phyloP scores from a whole-genome alignment of 1,140 invertebrate species.

The Drosophila virilis region DNA sequence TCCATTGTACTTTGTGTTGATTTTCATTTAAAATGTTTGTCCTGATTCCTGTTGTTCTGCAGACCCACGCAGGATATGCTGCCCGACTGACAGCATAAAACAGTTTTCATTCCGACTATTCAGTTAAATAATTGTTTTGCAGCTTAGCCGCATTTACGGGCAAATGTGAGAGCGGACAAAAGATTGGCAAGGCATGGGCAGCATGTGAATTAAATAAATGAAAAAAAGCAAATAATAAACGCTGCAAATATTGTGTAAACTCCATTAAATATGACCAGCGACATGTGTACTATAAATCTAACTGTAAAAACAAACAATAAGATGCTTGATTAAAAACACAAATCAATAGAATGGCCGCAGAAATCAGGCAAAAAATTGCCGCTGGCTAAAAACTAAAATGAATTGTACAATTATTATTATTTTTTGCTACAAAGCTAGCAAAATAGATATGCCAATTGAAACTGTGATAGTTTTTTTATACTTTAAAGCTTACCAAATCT shows the following conservation, averaged over 20 bases:
- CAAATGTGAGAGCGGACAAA: conserved; percentile 45
- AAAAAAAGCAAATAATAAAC: conserved; percentile 45
- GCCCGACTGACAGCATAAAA: conserved; percentile 38
- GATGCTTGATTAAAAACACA: conserved; percentile 27
- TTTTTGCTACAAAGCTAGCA: neutral
- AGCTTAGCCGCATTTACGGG: conserved; percentile 56
- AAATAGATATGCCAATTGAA: conserved; percentile 2
- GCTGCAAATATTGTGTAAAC: conserved; percentile 15
- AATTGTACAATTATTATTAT: neutral
- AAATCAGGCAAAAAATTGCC: conserved; percentile 10
- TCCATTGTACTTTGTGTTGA: conserved; percentile 57
- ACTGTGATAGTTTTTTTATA: conserved; percentile 3
- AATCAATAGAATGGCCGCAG: neutral
- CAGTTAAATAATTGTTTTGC: conserved; percentile 75
- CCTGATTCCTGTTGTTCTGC: conserved; percentile 45
- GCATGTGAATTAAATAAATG: conserved; percentile 27
- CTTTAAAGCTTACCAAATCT: conserved; percentile 2
- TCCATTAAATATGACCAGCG: conserved; percentile 17
- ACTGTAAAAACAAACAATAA: neutral
- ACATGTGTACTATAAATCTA: neutral
- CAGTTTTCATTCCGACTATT: conserved; percentile 52
- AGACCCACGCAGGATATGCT: conserved; percentile 23
- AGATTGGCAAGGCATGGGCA: conserved; percentile 8
- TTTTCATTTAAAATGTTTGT: conserved; percentile 71
- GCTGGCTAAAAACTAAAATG: neutral